Conservation (phyloP, 2,888 invertebrate genomes). For the Lasius fuliginosus region DNA sequence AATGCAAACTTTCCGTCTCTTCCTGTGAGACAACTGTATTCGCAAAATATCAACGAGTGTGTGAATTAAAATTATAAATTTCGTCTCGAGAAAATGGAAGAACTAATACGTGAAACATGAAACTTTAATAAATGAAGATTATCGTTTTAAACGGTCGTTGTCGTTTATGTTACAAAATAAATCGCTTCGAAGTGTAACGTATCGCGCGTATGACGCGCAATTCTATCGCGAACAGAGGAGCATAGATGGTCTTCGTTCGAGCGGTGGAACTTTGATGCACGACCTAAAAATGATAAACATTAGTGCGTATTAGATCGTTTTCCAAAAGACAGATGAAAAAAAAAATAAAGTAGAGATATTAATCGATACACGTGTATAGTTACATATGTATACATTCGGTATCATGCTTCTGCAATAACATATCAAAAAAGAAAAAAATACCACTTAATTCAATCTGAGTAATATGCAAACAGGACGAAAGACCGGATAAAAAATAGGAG, state of each 20-base stretch:
- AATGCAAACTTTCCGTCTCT: constrained; percentile 2
- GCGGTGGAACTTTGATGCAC: constrained; percentile 70
- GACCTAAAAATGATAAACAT: constrained; percentile 64
- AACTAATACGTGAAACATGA: constrained; percentile 8
- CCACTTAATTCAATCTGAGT: neutral
- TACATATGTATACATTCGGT: neutral
- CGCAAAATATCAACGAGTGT: neutral
- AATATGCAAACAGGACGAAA: neutral
- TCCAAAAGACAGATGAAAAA: neutral
- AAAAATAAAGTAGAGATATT: neutral
- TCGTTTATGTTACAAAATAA: constrained; percentile 29
- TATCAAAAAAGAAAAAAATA: neutral
- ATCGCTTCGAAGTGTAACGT: neutral
- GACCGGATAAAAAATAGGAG: neutral
- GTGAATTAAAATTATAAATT: neutral
- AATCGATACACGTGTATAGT: neutral
- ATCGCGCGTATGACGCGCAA: neutral
- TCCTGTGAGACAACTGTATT: neutral
- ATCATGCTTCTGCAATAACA: constrained; percentile 18
- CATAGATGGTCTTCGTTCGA: constrained; percentile 74
- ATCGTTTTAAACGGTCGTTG: neutral
- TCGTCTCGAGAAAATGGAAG: constrained; percentile 14
- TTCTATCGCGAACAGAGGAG: constrained; percentile 67
- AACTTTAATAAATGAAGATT: constrained; percentile 11
- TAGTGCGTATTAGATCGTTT: neutral